phyloP scores from a whole-genome alignment of 2,113 vertebrate species.

The Ranitomeya variabilis region DNA sequence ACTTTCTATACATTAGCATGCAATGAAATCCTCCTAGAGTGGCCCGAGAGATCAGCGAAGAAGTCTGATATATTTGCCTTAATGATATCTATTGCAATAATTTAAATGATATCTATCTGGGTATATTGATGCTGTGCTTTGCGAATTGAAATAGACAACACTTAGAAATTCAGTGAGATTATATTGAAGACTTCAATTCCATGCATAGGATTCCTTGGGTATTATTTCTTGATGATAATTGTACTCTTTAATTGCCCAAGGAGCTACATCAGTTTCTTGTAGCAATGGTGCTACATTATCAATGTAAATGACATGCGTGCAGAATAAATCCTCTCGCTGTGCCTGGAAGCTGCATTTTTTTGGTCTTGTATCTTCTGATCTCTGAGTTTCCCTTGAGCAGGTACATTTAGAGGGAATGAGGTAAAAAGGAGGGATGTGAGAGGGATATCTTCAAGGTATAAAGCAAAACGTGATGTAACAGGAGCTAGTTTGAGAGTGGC shows the following conservation, averaged over 20 bases:
- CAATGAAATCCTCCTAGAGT: background rate
- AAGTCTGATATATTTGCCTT: background rate
- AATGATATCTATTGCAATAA: conserved; percentile 24
- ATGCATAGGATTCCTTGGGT: background rate
- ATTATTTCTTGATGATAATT: conserved; percentile 50
- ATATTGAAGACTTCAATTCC: conserved; percentile 8
- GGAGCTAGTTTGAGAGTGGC: conserved; percentile 14
- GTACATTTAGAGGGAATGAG: conserved; percentile 7
- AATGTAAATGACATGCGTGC: conserved; percentile 43
- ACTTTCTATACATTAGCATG: background rate
- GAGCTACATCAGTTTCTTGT: conserved; percentile 18
- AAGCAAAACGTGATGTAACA: background rate
- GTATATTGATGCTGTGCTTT: background rate
- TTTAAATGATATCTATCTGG: background rate
- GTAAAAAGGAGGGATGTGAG: background rate
- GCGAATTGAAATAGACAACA: conserved; percentile 9
- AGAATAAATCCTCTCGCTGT: conserved; percentile 11
- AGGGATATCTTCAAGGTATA: background rate
- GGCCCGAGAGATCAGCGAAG: background rate
- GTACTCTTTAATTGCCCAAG: conserved; percentile 43
- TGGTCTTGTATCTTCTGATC: conserved; percentile 24
- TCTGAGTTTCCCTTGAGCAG: conserved; percentile 28
- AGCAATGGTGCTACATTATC: conserved; percentile 23
- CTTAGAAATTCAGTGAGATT: conserved; percentile 17
- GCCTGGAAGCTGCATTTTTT: background rate